Evolutionary conservation across 2,888 invertebrate genomes (phyloP).

Genomic region (Pandemis corylana): DNA sequence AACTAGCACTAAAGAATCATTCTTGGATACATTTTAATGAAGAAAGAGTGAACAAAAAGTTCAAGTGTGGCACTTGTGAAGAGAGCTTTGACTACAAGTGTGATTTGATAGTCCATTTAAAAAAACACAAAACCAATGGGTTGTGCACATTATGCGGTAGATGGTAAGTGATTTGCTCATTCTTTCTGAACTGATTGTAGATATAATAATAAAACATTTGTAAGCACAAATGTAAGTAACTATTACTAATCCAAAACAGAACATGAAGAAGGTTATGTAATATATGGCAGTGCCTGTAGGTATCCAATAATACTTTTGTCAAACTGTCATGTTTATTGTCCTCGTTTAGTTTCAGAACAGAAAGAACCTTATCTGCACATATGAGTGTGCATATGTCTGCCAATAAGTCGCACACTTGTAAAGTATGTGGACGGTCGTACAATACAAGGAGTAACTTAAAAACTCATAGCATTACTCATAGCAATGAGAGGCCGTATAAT

Average conservation of each 20-base stretch:
- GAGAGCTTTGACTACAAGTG: slow-evolving; percentile 86
- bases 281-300: neutral
- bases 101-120: slow-evolving; percentile 87
- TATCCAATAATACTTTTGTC: neutral
- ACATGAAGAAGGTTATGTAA: no score
- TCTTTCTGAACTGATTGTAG: no score
- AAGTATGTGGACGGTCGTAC: slow-evolving; percentile 89
- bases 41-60: slow-evolving; percentile 57
- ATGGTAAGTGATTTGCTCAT: slow-evolving; percentile 80
- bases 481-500: slow-evolving; percentile 87
- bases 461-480: slow-evolving; percentile 89
- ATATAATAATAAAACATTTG: no score
- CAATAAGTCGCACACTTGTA: slow-evolving; percentile 74
- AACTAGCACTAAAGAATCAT: slow-evolving; percentile 86
- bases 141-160: slow-evolving; percentile 88
- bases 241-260: no score
- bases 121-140: slow-evolving; percentile 86
- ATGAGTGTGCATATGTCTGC: slow-evolving; percentile 74
- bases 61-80: slow-evolving; percentile 85
- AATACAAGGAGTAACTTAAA: slow-evolving; percentile 88
- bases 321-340: neutral
- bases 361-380: slow-evolving; percentile 86
- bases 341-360: slow-evolving; percentile 86
- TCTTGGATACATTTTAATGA: slow-evolving; percentile 83
- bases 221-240: no score